Evolutionary conservation across 2,888 invertebrate genomes (phyloP), one percentile per base, ranked within the genome.

Genomic region (Dolichopus griseipennis): DNA sequence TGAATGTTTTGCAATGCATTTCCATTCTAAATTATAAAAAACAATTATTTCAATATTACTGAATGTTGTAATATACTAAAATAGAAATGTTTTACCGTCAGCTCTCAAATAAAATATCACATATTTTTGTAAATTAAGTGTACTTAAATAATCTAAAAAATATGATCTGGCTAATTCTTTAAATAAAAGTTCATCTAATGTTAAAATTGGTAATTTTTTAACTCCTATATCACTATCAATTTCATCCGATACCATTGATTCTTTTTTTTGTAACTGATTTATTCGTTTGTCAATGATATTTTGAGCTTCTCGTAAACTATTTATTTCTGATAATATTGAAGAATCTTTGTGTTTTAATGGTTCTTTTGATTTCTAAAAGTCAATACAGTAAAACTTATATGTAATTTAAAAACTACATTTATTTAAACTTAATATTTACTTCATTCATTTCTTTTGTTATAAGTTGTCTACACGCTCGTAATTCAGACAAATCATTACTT

Each of bases 21-120:
- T 73, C 74, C 74, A 74, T 65, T 73, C 74, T 73, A 65, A 66
- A 65, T n/a, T n/a, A 37, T 27, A 61, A 62, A 2, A 62, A 65
- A 62, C 4, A 27, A 18, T 67, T 41, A 7, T 12, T 37, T 61
- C 18, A 37, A 43, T 18, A 7, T n/a, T 21, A 15, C 64, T 37
- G 5, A n/a, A 52, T 41, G 10, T 43, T 18, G n/a, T 27, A 12
- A 61, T 34, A 67, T 64, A n/a, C n/a, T 65, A 21, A 21, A 20
- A 61, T 8, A 27, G 5, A 27, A 27, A 4, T 27, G 5, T 27
- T 34, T 69, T 66, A 73, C 72, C 73, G 69, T 73, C 71, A 27
- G 73, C 74, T 15, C 71, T 72, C 43, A 72, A 70, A 70, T 73
- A 74, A 69, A 74, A 74, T 67, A 74, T 72, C 66, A 74, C 72